Conservation (phyloP, 2,797 vertebrate genomes). For the Siniperca scherzeri region DNA sequence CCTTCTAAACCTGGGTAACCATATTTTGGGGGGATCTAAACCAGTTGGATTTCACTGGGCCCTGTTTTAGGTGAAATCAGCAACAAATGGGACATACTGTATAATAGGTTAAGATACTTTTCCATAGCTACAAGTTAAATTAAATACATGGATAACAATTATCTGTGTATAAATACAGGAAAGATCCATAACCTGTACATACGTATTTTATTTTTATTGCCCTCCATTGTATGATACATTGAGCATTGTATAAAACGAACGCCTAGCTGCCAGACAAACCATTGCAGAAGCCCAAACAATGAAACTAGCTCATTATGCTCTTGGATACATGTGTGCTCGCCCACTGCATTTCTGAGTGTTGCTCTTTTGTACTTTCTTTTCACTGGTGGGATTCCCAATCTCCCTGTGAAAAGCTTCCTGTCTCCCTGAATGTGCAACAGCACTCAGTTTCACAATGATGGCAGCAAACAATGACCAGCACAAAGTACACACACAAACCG, state of each 20-base stretch:
- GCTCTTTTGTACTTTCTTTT: constrained; percentile 79
- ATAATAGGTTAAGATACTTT: neutral
- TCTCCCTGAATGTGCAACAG: constrained; percentile 73
- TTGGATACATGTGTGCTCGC: constrained; percentile 74
- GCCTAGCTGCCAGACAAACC: constrained; percentile 55
- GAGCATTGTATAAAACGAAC: constrained; percentile 60
- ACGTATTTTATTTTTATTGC: constrained; percentile 47
- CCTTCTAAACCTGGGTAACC: neutral
- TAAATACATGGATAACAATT: neutral
- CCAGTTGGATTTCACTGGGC: neutral
- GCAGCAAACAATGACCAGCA: constrained; percentile 80
- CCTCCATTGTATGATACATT: constrained; percentile 51
- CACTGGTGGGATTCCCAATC: constrained; percentile 81
- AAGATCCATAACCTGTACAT: neutral
- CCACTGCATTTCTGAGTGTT: constrained; percentile 78
- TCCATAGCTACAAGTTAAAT: neutral
- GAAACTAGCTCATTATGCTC: constrained; percentile 80
- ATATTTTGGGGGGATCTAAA: constrained; percentile 2
- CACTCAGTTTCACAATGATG: constrained; percentile 79
- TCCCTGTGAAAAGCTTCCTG: constrained; percentile 77
- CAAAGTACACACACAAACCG: constrained; percentile 76
- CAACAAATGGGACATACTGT: neutral
- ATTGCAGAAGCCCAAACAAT: constrained; percentile 74
- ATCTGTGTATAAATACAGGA: neutral
- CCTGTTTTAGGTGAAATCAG: constrained; percentile 1